phyloP scores from a whole-genome alignment of 2,888 invertebrate genomes.

The Tyria jacobaeae region DNA sequence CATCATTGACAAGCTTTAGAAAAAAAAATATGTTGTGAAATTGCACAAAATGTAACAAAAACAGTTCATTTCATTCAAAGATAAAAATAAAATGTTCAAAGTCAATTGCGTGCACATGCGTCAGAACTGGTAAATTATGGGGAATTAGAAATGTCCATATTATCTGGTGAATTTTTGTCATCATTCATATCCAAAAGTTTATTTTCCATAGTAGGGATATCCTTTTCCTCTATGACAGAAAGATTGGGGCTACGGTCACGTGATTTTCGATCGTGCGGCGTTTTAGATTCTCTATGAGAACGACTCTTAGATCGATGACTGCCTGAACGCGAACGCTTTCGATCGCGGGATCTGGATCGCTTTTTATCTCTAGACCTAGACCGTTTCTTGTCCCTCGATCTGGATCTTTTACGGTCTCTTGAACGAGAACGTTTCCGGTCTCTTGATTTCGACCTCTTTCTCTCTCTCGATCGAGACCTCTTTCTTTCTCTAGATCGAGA shows the following conservation, averaged over 20 bases:
- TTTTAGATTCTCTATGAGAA: conserved; percentile 76
- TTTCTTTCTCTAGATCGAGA: conserved; percentile 79
- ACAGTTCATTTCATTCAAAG: conserved; percentile 13
- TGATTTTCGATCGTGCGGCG: conserved; percentile 72
- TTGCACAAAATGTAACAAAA: conserved; percentile 6
- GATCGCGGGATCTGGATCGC: conserved; percentile 76
- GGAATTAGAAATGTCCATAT: conserved; percentile 93
- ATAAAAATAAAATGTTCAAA: conserved; percentile 18
- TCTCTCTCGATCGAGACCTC: conserved; percentile 80
- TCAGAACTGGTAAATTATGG: conserved; percentile 76
- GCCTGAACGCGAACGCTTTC: conserved; percentile 77
- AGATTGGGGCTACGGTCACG: conserved; percentile 74
- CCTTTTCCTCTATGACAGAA: conserved; percentile 66
- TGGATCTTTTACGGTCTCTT: conserved; percentile 79
- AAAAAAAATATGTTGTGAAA: conserved; percentile 12
- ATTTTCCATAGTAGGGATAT: conserved; percentile 55
- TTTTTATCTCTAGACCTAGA: conserved; percentile 81
- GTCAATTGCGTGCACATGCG: background rate
- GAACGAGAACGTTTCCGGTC: conserved; percentile 87
- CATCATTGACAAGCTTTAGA: conserved; percentile 25
- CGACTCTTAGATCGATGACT: conserved; percentile 78
- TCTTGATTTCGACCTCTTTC: conserved; percentile 86
- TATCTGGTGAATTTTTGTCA: conserved; percentile 88
- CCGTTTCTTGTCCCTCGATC: conserved; percentile 80
- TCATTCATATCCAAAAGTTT: conserved; percentile 75